Base-by-base conservation (phyloP, 1,140 invertebrate genomes). In the Matsumurasca onukii region DNA sequence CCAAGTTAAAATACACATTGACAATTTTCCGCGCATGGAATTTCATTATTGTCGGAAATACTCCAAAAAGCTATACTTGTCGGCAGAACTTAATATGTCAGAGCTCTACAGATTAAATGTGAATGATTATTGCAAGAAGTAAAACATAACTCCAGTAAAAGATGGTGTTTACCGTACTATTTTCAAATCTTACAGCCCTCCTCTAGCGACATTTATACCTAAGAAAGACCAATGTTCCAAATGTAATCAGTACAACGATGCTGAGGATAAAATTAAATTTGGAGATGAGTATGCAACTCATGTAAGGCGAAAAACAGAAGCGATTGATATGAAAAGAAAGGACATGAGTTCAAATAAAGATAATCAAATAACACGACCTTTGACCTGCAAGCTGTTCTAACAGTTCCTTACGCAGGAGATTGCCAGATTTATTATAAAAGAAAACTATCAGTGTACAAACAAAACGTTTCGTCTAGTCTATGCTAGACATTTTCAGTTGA, bases 401-500 rank as follows among this genome's bases (percentile, higher is more conserved):
- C 55, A 29, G 68, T 73, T 15, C 73, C 75, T 20, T 70, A 66
- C 71, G 65, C 61, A 20, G 59, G 72, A 31, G 71, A 69, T 25
- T 70, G 68, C 3, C 67, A 66, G 29, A 49, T 69, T n/a, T 74
- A 73, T 69, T 77, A 76, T 27, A 76, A 70, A 63, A 61, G 75
- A 12, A 77, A 76, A 71, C 45, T 76, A 45, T 71, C 69, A 20
- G 65, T 75, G 27, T 74, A 71, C 22, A 76, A 75, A n/a, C n/a
- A n/a, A n/a, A n/a, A n/a, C n/a, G n/a, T n/a, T n/a, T n/a, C n/a
- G n/a, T n/a, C n/a, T n/a, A n/a, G n/a, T n/a, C n/a, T n/a, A n/a
- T n/a, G n/a, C n/a, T n/a, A n/a, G n/a, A n/a, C n/a, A n/a, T n/a
- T n/a, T n/a, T n/a, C n/a, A n/a, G n/a, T n/a, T n/a, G n/a, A n/a